These are phyloP conservation scores for Lissonota sp. DNA, from an alignment of 2,888 invertebrate species.

Conservation along the genomic window DNA sequence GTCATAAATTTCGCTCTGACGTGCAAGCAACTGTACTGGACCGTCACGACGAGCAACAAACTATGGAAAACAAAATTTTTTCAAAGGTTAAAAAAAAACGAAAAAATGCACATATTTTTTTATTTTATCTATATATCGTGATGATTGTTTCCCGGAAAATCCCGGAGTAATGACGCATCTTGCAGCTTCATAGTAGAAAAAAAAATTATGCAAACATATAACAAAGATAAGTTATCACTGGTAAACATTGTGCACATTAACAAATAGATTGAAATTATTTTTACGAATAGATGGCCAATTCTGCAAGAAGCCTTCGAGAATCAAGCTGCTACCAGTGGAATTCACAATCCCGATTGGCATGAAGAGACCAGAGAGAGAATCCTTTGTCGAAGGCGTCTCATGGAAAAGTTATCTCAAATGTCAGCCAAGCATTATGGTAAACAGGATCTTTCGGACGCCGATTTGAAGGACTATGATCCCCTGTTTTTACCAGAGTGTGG, in stretches of 20 bases:
- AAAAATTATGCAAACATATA: conserved; percentile 1
- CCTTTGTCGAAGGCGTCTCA: conserved; percentile 77
- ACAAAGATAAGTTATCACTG: conserved; percentile 12
- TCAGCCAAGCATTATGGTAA: conserved; percentile 84
- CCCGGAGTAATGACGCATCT: conserved; percentile 1
- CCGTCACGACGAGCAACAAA: conserved; percentile 84
- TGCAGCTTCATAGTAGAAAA: neutral
- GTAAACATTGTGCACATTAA: too few relatives aligned
- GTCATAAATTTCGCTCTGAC: conserved; percentile 85
- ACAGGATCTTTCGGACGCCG: conserved; percentile 83
- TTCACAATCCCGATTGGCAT: conserved; percentile 78
- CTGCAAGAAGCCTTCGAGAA: conserved; percentile 79
- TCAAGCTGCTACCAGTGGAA: conserved; percentile 64
- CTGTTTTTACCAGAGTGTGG: conserved; percentile 78
- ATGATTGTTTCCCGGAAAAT: neutral
- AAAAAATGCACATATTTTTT: neutral
- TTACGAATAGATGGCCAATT: conserved; percentile 82
- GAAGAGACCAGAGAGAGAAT: conserved; percentile 81
- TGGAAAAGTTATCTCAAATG: conserved; percentile 82
- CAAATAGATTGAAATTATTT: neutral
- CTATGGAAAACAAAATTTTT: conserved; percentile 84
- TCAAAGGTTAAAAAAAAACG: conserved; percentile 79
- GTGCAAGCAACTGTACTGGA: conserved; percentile 85
- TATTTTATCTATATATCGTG: neutral
- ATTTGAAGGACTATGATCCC: conserved; percentile 83